Conservation (phyloP, 2,797 vertebrate genomes). For the Novumbra hubbsi region DNA sequence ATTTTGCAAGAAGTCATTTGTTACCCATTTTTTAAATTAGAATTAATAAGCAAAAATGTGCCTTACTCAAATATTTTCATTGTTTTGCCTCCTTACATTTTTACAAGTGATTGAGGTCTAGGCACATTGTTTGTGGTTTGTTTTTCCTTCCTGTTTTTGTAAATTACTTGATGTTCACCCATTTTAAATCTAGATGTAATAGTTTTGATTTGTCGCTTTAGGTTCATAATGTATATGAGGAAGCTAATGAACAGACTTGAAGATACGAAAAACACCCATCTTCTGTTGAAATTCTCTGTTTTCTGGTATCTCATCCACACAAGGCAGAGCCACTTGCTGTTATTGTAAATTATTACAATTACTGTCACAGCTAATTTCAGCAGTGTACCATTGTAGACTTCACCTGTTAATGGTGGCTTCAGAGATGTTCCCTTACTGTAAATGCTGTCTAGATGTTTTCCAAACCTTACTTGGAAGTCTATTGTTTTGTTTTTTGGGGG, state of each 20-base stretch:
- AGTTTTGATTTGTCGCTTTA: background rate
- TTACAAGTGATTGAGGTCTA: constrained; percentile 32
- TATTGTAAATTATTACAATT: background rate
- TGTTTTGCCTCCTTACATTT: constrained; percentile 24
- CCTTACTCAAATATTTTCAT: constrained; percentile 73
- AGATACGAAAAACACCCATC: background rate
- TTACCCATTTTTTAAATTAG: constrained; percentile 58
- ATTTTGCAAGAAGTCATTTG: constrained; percentile 67
- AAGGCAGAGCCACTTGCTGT: background rate
- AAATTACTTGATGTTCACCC: constrained; percentile 1
- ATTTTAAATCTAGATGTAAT: background rate
- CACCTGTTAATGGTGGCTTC: background rate
- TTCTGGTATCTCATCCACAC: background rate
- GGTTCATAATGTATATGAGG: background rate
- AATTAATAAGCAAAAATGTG: constrained; percentile 81
- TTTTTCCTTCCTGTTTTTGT: background rate
- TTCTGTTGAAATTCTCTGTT: background rate
- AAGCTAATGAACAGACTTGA: background rate
- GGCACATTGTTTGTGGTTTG: constrained; percentile 78
- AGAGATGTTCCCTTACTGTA: constrained; percentile 50
- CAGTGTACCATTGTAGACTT: background rate
- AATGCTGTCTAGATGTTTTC: constrained; percentile 85
- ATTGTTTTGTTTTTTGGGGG: background rate
- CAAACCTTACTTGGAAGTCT: constrained; percentile 71
- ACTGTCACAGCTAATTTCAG: background rate